Base-by-base conservation (phyloP, 2,888 invertebrate genomes). In the Acleris cristana region DNA sequence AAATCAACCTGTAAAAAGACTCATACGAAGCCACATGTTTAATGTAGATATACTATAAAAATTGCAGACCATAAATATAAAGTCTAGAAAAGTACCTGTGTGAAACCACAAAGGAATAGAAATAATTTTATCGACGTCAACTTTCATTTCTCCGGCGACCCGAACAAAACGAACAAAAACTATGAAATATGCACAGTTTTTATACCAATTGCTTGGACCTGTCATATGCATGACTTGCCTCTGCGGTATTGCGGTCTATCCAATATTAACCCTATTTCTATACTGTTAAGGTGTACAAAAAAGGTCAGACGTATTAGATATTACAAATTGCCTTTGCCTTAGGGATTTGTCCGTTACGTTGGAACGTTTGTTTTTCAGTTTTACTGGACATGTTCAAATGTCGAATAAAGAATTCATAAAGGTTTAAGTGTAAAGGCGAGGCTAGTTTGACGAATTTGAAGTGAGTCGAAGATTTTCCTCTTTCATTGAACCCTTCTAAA, bases 121-220 rank as follows among this genome's bases (percentile, higher is more conserved):
- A 55, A 56, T 56, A 61, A 55, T 59, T 65, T 65, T 65, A 65
- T 65, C 60, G 60, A 51, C 55, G 49, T 51, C 65, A 49, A 56
- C 55, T 44, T 56, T 56, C 55, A 40, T 49, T 56, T 21, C 60
- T 49, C 57, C 8, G 18, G 19, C n/a, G 55, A 40, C 57, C 54
- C 54, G 48, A 58, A 62, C 45, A 23, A 58, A 58, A 58, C 34
- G 53, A 53, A 51, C 48, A 49, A 54, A 54, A 40, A 40, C 67
- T 62, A 63, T 54, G 58, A 62, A 63, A 67, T 63, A 63, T 67
- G 67, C 63, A 63, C 62, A 67, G 62, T 67, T 67, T 67, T 63
- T 60, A 53, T 63, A 54, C 49, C 58, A 48, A 57, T 67, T 58
- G 62, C 63, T 21, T 54, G 62, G 57, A 67, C 67, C 62, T 67